Base-by-base conservation (phyloP, 2,888 invertebrate genomes). In the Thymelicus acteon region DNA sequence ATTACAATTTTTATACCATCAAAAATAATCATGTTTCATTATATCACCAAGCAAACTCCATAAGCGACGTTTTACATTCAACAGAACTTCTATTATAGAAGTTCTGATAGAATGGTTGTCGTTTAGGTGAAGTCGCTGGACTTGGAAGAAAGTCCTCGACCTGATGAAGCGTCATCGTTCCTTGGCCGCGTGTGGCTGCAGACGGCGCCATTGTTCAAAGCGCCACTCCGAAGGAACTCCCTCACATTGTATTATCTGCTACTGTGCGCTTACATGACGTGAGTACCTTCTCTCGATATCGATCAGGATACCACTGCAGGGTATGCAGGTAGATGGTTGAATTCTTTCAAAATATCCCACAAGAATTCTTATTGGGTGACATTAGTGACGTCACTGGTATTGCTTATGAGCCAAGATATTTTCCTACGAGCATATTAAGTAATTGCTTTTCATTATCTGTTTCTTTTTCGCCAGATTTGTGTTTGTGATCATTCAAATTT, bases 181-280 rank as follows among this genome's bases (percentile, higher is more conserved):
- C 7, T 89, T 0, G 79, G 77, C 10, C 85, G 80, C 71, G 86
- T 93, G 72, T 92, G 90, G 91, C 80, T 84, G 49, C 93, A 93
- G 74, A 93, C 93, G 0, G 87, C 83, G 0, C 93, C 93, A 0
- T 80, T 94, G 8, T 93, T 93, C 78, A 83, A 84, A 48, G 84
- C 85, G 0, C 89, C 91, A 0, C 80, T 92, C 4, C 77, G 89
- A 13, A 85, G 78, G 73, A 90, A 91, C 76, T 89, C 89, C 6
- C 72, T 85, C 5, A 89, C 81, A 52, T 81, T 91, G 0, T 91
- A 90, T 77, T 91, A 86, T 67, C 78, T 92, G 44, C 78, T 91
- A 10, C 76, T 92, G 6, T 87, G 89, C 60, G 87, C 91, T 71
- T 92, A 86, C 73, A 90, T 92, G 90, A 88, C 89, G 91, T 92